Base-by-base conservation (phyloP, 2,888 invertebrate species). In the Ashinkailepas kermadecensis region DNA sequence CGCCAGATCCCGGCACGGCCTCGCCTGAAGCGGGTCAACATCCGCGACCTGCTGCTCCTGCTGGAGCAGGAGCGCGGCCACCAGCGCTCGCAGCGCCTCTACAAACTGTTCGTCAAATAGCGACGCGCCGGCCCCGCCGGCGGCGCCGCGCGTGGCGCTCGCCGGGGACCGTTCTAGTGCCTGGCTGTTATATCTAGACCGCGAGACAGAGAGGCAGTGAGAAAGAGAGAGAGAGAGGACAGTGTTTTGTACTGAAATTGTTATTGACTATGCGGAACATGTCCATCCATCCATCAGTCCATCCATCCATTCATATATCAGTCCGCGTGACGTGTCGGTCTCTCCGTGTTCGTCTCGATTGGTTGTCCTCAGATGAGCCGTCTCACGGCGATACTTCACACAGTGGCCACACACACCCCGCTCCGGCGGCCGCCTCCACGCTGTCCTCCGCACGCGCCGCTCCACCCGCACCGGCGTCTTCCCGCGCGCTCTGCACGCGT, bases 11-110 rank as follows among this genome's bases (percentile, higher is more conserved):
- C 94, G 78, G 88, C 94, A 86, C 91, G 95, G 85, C 95, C 96
- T 82, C 93, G 98, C 81, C 92, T 97, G 85, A 98, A 99, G 89
- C 93, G 99, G 85, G 96, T 97, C 85, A 98, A 95, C 87, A 91
- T 95, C 86, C 91, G 96, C 85, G 99, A 99, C 89, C 91, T 99
- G 88, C 90, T 97, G 85, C 95, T 95, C 89, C 90, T 97, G 82
- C 91, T 99, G 89, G 98, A 98, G 88, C 94, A 95, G 86, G 98
- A 99, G 86, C 92, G 92, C 86, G 94, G 96, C 62, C 86, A 87
- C 81, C 85, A 86, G 82, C 87, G 88, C 83, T 88, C 88, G 80
- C 84, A 86, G 62, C 84, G 87, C 59, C 85, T 89, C 78, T 89
- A 88, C 85, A 87, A 87, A 85, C 86, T 87, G 84, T 87, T 88